phyloP scores from a whole-genome alignment of 2,888 invertebrate genomes.

The Polylopha cassiicola region DNA sequence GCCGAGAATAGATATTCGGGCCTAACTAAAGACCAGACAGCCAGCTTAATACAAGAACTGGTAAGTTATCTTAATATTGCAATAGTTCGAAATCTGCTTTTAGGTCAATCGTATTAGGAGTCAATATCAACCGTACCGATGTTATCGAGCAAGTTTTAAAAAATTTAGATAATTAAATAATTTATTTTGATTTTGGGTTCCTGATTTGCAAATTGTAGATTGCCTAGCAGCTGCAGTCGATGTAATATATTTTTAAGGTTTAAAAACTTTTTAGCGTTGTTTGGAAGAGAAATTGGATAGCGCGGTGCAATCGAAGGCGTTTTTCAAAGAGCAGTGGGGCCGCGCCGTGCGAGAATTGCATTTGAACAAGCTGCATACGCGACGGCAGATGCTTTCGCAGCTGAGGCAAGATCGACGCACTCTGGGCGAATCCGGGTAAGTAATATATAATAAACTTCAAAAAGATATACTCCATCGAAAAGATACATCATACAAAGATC shows the following conservation, averaged over 20 bases:
- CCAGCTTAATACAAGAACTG: constrained; percentile 81
- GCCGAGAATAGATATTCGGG: constrained; percentile 73
- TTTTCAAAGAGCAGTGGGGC: constrained; percentile 87
- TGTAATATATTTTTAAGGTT: background rate
- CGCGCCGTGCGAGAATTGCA: constrained; percentile 83
- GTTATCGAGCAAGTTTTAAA: too few relatives aligned
- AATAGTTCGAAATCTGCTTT: background rate
- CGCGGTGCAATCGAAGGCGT: constrained; percentile 81
- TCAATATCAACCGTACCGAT: too few relatives aligned
- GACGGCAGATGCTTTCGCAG: constrained; percentile 71
- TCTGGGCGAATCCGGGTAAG: constrained; percentile 44
- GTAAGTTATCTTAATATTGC: constrained; percentile 44
- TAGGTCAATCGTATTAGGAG: too few relatives aligned
- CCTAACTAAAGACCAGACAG: constrained; percentile 81
- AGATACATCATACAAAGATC: too few relatives aligned
- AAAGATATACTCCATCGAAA: too few relatives aligned
- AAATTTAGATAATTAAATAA: too few relatives aligned
- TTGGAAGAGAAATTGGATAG: constrained; percentile 81
- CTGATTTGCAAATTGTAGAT: background rate
- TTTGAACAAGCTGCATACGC: constrained; percentile 73
- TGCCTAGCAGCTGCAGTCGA: background rate
- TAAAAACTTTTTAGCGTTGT: constrained; percentile 51
- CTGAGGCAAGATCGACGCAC: constrained; percentile 58
- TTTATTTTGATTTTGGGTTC: too few relatives aligned
- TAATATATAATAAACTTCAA: too few relatives aligned